Percentiles rank a stretch among this genome's conserved stretches.
These are phyloP conservation scores for Minunthozetes semirufus DNA, from an alignment of 2,888 invertebrate genomes.

Conservation along the genomic window DNA sequence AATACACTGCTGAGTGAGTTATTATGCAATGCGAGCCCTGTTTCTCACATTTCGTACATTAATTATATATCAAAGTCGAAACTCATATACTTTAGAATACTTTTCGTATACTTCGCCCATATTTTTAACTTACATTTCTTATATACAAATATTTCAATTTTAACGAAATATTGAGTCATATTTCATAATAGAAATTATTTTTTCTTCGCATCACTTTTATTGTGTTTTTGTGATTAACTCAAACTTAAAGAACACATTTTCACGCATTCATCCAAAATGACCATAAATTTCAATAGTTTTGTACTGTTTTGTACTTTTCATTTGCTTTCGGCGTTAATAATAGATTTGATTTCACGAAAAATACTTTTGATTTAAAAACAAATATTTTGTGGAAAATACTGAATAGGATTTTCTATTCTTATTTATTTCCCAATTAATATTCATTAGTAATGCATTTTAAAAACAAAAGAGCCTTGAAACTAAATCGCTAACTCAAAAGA, in stretches of 20 bases:
- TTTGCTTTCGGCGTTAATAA: background rate
- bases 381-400: too few species aligned
- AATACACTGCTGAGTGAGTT: conserved; percentile 11
- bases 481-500: too few species aligned
- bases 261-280: background rate
- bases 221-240: background rate
- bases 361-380: too few species aligned
- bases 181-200: background rate
- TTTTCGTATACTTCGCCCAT: conserved; percentile 1
- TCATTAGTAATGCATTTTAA: too few species aligned
- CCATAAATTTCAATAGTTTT: background rate
- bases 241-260: conserved; percentile 10
- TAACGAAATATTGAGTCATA: background rate
- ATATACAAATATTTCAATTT: conserved; percentile 15
- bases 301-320: background rate
- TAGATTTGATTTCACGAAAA: background rate
- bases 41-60: conserved; percentile 19
- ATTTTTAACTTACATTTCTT: background rate
- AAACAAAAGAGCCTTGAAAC: too few species aligned
- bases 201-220: background rate
- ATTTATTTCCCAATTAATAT: too few species aligned
- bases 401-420: too few species aligned
- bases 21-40: conserved; percentile 22
- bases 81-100: background rate
- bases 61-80: conserved; percentile 20